phyloP scores from a whole-genome alignment of 2,888 invertebrate species.

The Gari tellinella region DNA sequence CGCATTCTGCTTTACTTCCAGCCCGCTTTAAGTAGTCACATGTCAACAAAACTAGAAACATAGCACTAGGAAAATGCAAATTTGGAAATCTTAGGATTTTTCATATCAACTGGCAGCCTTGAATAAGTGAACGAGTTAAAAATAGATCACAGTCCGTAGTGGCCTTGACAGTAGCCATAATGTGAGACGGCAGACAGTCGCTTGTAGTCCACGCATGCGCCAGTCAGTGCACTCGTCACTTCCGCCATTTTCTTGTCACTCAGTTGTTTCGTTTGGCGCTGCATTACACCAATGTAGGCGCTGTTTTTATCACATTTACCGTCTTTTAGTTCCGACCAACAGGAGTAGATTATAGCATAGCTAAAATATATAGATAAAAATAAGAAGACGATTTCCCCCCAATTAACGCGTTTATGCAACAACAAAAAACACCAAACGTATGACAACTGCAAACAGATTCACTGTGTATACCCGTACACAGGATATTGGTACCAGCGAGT shows the following conservation, averaged over 20 bases:
- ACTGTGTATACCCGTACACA: too few relatives aligned
- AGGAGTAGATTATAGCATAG: constrained; percentile 54
- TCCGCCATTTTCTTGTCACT: constrained; percentile 21
- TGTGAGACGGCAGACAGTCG: constrained; percentile 32
- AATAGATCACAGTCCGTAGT: constrained; percentile 20
- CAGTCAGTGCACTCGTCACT: constrained; percentile 31
- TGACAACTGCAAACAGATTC: background rate
- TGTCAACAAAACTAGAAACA: too few relatives aligned
- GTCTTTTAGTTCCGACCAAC: constrained; percentile 44
- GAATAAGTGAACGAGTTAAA: too few relatives aligned
- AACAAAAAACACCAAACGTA: too few relatives aligned
- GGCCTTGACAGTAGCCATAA: constrained; percentile 51
- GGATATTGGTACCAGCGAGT: too few relatives aligned
- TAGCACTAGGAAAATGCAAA: too few relatives aligned
- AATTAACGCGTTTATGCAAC: background rate
- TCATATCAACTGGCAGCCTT: too few relatives aligned
- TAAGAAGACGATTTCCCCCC: background rate
- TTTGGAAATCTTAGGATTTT: too few relatives aligned
- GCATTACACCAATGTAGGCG: constrained; percentile 35
- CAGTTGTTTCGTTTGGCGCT: constrained; percentile 32
- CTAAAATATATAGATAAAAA: constrained; percentile 25
- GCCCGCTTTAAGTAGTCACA: too few relatives aligned
- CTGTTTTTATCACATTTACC: constrained; percentile 41
- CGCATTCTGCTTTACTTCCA: too few relatives aligned
- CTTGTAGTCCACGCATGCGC: constrained; percentile 38